phyloP scores from a whole-genome alignment of 2,888 invertebrate genomes.

The Sinelater perroti region DNA sequence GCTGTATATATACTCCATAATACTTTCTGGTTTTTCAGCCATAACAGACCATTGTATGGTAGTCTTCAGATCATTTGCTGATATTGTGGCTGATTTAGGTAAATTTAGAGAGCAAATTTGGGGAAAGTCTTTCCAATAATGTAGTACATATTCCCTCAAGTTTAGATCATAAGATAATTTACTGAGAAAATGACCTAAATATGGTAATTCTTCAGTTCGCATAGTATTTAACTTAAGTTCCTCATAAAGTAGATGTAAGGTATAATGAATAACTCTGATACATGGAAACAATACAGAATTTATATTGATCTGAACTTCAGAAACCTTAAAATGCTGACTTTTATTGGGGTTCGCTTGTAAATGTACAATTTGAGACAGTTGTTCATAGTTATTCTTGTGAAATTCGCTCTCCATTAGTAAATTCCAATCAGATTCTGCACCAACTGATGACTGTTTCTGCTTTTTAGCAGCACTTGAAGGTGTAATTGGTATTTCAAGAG shows the following conservation, averaged over 20 bases:
- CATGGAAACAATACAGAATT: constrained; percentile 77
- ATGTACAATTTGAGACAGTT: constrained; percentile 60
- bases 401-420: constrained; percentile 57
- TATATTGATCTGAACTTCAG: constrained; percentile 65
- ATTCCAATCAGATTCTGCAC: constrained; percentile 84
- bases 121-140: constrained; percentile 90
- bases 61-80: constrained; percentile 66
- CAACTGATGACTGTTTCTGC: constrained; percentile 79
- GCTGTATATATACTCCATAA: constrained; percentile 76
- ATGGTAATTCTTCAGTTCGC: constrained; percentile 71
- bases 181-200: constrained; percentile 76
- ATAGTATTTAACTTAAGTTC: constrained; percentile 85
- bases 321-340: constrained; percentile 48
- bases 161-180: constrained; percentile 81
- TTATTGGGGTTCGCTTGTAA: constrained; percentile 33
- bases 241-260: constrained; percentile 90
- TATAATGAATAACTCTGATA: constrained; percentile 77
- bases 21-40: constrained; percentile 70
- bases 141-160: constrained; percentile 74
- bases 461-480: constrained; percentile 73
- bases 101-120: constrained; percentile 62
- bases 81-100: constrained; percentile 56
- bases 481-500: constrained; percentile 54
- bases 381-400: constrained; percentile 58
- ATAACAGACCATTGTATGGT: constrained; percentile 71